A percentile compares a stretch with the other conserved stretches of the same genome.
These are phyloP conservation scores for Peromyscus leucopus DNA, from an alignment of 2,113 vertebrate species.

Conservation along the genomic window DNA sequence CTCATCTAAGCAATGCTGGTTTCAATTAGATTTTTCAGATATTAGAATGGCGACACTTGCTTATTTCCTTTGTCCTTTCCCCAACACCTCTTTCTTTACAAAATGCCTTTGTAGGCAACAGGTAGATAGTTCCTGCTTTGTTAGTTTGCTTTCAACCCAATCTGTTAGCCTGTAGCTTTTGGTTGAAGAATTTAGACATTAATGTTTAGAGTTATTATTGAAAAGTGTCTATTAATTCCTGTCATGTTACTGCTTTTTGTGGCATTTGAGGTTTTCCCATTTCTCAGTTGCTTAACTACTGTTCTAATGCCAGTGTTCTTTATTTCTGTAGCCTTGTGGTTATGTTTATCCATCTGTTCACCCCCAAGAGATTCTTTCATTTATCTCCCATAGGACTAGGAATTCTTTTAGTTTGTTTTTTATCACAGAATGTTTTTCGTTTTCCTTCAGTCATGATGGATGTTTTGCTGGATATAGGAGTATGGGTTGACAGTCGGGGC, in stretches of 20 bases:
- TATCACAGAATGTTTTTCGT: background rate
- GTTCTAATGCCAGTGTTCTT: background rate
- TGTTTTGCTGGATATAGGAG: background rate
- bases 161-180: background rate
- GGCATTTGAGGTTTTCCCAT: background rate
- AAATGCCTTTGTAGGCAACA: background rate
- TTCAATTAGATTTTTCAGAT: background rate
- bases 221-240: background rate
- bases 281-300: background rate
- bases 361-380: background rate
- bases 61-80: background rate
- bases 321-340: background rate
- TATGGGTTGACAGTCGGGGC: background rate
- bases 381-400: background rate
- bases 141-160: background rate
- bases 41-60: background rate
- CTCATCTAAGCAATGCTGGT: background rate
- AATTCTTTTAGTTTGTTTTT: background rate
- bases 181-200: background rate
- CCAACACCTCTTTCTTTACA: background rate
- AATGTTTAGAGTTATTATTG: background rate
- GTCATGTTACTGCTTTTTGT: background rate
- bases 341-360: background rate
- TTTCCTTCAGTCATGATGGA: background rate
- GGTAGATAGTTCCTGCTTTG: background rate